A percentile compares a stretch with the other conserved stretches of the same genome.
Evolutionary conservation across 2,797 vertebrate species (phyloP).

Genomic region (Cyclura pinguis): DNA sequence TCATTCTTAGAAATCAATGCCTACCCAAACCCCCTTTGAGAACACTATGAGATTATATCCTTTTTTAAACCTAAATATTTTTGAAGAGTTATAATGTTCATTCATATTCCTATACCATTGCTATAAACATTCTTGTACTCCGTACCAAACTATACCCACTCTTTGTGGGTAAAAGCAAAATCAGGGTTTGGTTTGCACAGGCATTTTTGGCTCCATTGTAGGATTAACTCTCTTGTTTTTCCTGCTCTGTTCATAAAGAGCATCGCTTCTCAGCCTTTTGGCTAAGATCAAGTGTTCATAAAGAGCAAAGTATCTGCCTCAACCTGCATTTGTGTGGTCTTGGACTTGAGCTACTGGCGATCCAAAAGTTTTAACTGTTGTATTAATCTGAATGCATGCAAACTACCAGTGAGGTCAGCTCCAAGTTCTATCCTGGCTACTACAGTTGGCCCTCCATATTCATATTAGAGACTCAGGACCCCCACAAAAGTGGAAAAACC

Average conservation of each 20-base stretch:
- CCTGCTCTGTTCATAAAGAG: not conserved
- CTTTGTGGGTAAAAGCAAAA: not conserved
- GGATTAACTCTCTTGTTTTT: not conserved
- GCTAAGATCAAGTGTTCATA: not conserved
- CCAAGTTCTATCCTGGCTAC: not conserved
- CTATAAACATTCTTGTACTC: not conserved
- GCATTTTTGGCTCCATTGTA: not conserved
- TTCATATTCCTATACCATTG: not conserved
- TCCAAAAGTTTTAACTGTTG: not conserved
- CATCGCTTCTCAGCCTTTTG: not conserved
- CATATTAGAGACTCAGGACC: not conserved
- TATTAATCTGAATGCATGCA: too few species aligned
- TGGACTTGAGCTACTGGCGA: not conserved
- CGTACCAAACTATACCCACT: not conserved
- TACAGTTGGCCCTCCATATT: not conserved
- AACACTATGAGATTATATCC: too few species aligned
- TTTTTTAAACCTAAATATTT: too few species aligned
- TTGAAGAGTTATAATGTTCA: too few species aligned
- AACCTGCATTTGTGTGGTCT: not conserved
- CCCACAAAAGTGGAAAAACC: too few species aligned
- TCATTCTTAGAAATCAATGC: not conserved
- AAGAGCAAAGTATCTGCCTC: not conserved
- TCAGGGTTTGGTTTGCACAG: not conserved
- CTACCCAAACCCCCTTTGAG: too few species aligned
- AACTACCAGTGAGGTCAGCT: not conserved